Base-by-base conservation (phyloP, 2,113 vertebrate genomes). In the Neolamprologus brichardi region DNA sequence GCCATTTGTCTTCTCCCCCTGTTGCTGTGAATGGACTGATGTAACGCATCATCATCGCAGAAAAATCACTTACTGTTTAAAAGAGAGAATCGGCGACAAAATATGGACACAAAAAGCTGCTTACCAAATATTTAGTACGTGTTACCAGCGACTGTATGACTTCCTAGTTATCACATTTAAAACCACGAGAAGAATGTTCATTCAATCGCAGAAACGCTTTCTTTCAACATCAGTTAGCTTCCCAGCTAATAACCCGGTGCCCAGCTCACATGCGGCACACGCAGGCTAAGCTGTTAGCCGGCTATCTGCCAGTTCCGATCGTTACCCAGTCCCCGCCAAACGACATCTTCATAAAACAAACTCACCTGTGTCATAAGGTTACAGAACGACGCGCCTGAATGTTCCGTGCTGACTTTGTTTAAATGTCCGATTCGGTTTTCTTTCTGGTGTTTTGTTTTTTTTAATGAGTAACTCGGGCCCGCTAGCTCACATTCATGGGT, bases 191-290 rank as follows among this genome's bases (percentile, higher is more conserved):
- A 3, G 20, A 2, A 6, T 17, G 8, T 4, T 4, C 2, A 41
- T 14, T 9, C 2, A 34, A 12, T 2, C 1, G 30, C 5, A 62
- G 15, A 34, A 17, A 13, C 20, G 5, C 1, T 7, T 34, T 23
- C 18, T 89, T 77, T 30, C 6, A 7, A 8, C 28, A n/a, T 8
- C 82, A 18, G 82, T 77, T 92, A 95, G 91, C 90, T 79, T 30
- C 15, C 8, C 10, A 25, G 89, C 91, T 84, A 85, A 54, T 13
- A 75, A 81, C 89, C 88, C 87, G 88, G 89, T 51, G 84, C 25
- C 41, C 84, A 52, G n/a, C 72, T 93, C 94, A 94, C 95, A 94
- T 95, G 95, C 94, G 93, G 93, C 91, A 93, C 94, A 92, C 90
- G 94, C 86, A 88, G 2, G 90, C 85, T 93, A 91, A 91, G 53